Base-by-base conservation (phyloP, 2,797 vertebrate species). In the Bryconaethiops microstoma region DNA sequence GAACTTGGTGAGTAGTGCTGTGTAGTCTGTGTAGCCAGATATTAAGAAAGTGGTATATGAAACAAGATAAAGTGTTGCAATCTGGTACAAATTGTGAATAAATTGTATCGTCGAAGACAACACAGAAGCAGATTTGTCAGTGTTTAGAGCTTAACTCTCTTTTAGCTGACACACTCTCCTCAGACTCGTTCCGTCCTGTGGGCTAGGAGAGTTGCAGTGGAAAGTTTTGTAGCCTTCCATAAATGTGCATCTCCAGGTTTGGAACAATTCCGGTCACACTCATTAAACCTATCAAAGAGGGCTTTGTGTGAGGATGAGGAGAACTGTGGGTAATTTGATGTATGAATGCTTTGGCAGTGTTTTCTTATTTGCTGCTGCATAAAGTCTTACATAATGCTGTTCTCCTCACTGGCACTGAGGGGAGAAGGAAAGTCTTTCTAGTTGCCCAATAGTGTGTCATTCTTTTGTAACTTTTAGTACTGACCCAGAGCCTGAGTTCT, bases 251-350 rank as follows among this genome's bases (percentile, higher is more conserved):
- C 65, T 74, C 45, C 1, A 4, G 6, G 54, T 62, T 35, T 19
- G 25, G 55, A 57, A 67, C 70, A 4, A 69, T 78, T 67, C 70
- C 63, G 77, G 62, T 65, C 65, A 1, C 21, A 5, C 35, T 48
- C 83, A 59, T 80, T 75, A 67, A 78, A 14, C 82, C 17, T 54
- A 42, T 86, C 88, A 89, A 89, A 83, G 83, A 80, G 59, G 50
- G 67, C 84, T 81, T 87, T 88, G 87, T 87, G 70, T 79, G n/a
- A 42, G 75, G 74, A 65, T 80, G 77, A 80, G 73, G 55, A 63
- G 80, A 60, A 79, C 80, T 83, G 68, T 82, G 79, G 79, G 81
- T 87, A 88, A 87, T 85, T 83, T 76, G 57, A 69, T 74, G 65
- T 77, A 84, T 74, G 75, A 87, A 65, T 72, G n/a, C 54, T 80